These are phyloP conservation scores for Scaptomyza cyrtandrae DNA, from an alignment of 2,888 invertebrate genomes.

Conservation along the genomic window DNA sequence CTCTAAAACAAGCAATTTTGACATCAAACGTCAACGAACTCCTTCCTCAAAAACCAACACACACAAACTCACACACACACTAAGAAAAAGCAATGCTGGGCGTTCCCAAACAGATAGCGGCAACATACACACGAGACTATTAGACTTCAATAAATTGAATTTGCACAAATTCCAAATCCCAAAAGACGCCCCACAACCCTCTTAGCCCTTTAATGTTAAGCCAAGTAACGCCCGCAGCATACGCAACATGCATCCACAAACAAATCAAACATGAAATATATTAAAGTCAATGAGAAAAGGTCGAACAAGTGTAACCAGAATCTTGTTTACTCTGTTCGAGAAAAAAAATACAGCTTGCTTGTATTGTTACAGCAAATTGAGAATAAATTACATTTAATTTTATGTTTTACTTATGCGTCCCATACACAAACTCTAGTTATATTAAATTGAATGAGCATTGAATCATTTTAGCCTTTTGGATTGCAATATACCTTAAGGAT, in stretches of 20 bases:
- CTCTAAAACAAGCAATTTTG: slow-evolving; percentile 70
- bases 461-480: background rate
- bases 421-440: slow-evolving; percentile 1
- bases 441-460: background rate
- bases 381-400: slow-evolving; percentile 2
- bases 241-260: slow-evolving; percentile 73
- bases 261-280: slow-evolving; percentile 70
- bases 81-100: slow-evolving; percentile 55
- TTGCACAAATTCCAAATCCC: slow-evolving; percentile 76
- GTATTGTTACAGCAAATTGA: slow-evolving; percentile 2
- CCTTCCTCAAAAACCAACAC: slow-evolving; percentile 29
- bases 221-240: slow-evolving; percentile 61
- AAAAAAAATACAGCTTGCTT: slow-evolving; percentile 5
- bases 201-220: slow-evolving; percentile 22
- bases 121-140: slow-evolving; percentile 67
- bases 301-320: slow-evolving; percentile 12
- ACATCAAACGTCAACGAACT: slow-evolving; percentile 75
- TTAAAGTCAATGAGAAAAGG: slow-evolving; percentile 41
- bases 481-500: background rate
- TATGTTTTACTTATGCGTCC: background rate
- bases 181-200: slow-evolving; percentile 42
- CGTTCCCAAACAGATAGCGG: slow-evolving; percentile 51
- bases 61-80: slow-evolving; percentile 11
- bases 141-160: slow-evolving; percentile 80
- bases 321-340: slow-evolving; percentile 34